phyloP scores from a whole-genome alignment of 2,888 invertebrate genomes.

The Blomia tropicalis region DNA sequence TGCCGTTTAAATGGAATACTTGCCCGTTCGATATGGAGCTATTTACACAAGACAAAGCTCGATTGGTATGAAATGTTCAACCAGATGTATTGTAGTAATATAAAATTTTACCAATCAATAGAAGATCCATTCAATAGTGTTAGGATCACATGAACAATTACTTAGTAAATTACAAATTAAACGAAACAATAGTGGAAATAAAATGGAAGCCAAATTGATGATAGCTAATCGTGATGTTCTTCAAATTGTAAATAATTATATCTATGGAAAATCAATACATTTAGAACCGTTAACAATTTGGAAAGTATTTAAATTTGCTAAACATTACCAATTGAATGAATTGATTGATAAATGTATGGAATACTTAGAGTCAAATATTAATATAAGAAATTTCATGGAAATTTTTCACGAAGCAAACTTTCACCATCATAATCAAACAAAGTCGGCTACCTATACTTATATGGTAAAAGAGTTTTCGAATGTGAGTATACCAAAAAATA shows the following conservation, averaged over 20 bases:
- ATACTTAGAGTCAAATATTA: neutral
- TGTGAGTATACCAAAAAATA: neutral
- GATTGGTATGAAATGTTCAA: neutral
- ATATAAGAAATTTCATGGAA: neutral
- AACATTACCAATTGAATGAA: neutral
- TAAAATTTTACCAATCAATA: neutral
- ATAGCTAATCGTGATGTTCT: neutral
- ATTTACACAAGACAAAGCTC: neutral
- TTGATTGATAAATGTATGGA: neutral
- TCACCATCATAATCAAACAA: neutral
- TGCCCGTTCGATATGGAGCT: too few species aligned
- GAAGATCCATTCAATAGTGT: neutral
- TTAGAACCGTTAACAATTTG: neutral
- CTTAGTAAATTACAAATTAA: too few species aligned
- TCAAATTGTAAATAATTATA: neutral
- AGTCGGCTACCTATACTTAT: neutral
- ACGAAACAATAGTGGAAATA: too few species aligned
- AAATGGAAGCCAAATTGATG: too few species aligned
- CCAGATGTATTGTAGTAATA: neutral
- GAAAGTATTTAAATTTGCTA: constrained; percentile 1
- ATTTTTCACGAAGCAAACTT: too few species aligned
- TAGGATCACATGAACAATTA: too few species aligned
- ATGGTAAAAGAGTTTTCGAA: neutral
- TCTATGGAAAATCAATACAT: neutral
- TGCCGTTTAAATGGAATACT: too few species aligned